Base-by-base conservation (phyloP, 2,888 invertebrate genomes). In the Patella caerulea region DNA sequence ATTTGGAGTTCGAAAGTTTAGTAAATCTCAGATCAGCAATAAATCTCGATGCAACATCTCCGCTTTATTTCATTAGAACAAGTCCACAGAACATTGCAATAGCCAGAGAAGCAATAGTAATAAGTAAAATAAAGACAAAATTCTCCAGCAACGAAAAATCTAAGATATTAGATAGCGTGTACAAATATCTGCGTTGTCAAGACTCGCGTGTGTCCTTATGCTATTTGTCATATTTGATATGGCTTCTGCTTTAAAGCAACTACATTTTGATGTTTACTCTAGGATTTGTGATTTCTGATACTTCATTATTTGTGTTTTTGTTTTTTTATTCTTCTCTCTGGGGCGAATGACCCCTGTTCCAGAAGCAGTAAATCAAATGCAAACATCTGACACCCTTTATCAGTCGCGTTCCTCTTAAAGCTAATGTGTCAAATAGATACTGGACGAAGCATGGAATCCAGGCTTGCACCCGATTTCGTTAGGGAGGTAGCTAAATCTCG, bases 1-100 rank as follows among this genome's bases (percentile, higher is more conserved):
- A 83, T 71, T 52, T 86, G 75, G 2, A 78, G 73, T 3, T 72
- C 45, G 52, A 84, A 83, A 12, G 75, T 53, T 55, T 75, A 55
- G 80, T 34, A 12, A 74, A 12, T 15, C 77, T 59, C 2, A 77
- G 74, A 65, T 82, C 82, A 14, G 82, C 77, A 29, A 82, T 53
- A 24, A 82, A 65, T 0, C 79, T 77, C 53, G 80, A 78, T 73
- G 75, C 59, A 14, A 82, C 73, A 59, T 80, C 71, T 1, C 82
- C 82, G 14, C 76, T 71, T 5, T 59, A n/a, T 15, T n/a, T 19
- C 59, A 59, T 9, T 5, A n/a, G 59, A 15, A 19, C 2, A n/a
- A 12, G 11, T 9, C 17, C 17, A 2, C 5, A 15, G 1, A 59
- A 45, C 59, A 59, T 9, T 9, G 1, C 5, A 59, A 59, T n/a